Evolutionary conservation across 2,113 vertebrate genomes (phyloP), one percentile per base, ranked within the genome.

Genomic region (Lonchura striata): DNA sequence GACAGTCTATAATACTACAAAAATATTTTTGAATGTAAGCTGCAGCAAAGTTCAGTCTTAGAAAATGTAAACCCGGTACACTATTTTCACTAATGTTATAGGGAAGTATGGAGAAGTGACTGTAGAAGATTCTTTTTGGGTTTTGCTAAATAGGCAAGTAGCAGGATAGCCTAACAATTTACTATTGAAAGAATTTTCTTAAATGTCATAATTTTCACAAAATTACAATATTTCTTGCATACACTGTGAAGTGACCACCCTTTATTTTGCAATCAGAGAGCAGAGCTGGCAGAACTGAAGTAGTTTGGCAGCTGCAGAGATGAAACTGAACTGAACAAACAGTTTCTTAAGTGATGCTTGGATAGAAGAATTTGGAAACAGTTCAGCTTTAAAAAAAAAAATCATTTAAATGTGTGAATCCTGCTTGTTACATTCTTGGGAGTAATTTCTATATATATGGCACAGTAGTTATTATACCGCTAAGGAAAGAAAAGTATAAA

Each of bases 281-380:
- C 96, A 64, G 90, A 98, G 96, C 98, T 98, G 98, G 98, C 98
- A 98, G 97, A 94, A 97, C 95, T 96, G 92, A 96, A 97, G 96
- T 96, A 96, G 94, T 97, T 98, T 98, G 98, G 98, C 98, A 98
- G 97, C 97, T 97, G 97, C 90, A 95, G 96, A 98, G 97, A 98
- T 96, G 96, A 98, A 98, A 97, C 97, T 97, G 96, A 98, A 98
- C 97, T 97, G 98, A 98, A 98, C 97, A 98, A 98, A 98, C 97
- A 98, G 98, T 98, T 98, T 98, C 97, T 97, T 98, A 98, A 98
- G 97, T 97, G 98, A 97, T 97, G 97, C 97, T 97, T 98, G 97
- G 96, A 97, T 95, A 95, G 97, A 95, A 97, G 93, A 97, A 97
- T 96, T 98, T 98, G 98, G 98, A 98, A 96, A 97, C 65, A 95